A percentile compares a stretch with the other conserved stretches of the same genome.
These are phyloP conservation scores for Clinocottus analis DNA, from an alignment of 2,113 vertebrate genomes.

Conservation along the genomic window DNA sequence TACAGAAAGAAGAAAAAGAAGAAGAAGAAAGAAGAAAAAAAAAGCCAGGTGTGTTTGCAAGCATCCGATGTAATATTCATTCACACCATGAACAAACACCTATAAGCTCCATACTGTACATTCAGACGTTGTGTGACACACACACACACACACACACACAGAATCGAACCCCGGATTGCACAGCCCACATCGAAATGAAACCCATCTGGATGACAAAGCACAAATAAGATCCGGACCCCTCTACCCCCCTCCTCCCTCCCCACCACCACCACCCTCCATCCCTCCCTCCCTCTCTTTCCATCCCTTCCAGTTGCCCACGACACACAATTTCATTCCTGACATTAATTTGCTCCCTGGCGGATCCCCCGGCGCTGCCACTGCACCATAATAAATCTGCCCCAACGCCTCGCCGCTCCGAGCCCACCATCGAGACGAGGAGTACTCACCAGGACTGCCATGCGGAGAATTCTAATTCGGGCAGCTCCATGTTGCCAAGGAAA, in stretches of 20 bases:
- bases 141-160: slow-evolving; percentile 28
- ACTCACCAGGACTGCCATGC: slow-evolving; percentile 87
- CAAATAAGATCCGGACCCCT: slow-evolving; percentile 67
- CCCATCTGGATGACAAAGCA: slow-evolving; percentile 78
- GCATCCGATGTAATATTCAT: not conserved
- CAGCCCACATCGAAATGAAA: slow-evolving; percentile 60
- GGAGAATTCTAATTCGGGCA: slow-evolving; percentile 85
- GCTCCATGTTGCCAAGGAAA: slow-evolving; percentile 84
- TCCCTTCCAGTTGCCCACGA: slow-evolving; percentile 44
- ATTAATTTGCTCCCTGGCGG: slow-evolving; percentile 66
- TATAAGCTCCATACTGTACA: slow-evolving; percentile 2
- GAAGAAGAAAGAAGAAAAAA: not conserved
- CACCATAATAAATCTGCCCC: slow-evolving; percentile 79
- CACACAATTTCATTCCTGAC: slow-evolving; percentile 58
- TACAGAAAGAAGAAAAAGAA: slow-evolving; percentile 5
- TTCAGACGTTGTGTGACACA: slow-evolving; percentile 26
- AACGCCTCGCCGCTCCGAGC: slow-evolving; percentile 69
- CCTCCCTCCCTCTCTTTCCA: not conserved
- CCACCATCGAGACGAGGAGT: slow-evolving; percentile 74
- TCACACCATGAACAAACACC: not conserved
- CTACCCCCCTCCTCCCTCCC: no score
- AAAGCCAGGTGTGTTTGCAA: slow-evolving; percentile 2
- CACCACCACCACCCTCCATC: no score
- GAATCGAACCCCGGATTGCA: slow-evolving; percentile 34
- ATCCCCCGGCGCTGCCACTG: slow-evolving; percentile 74